A percentile compares a stretch with the other conserved stretches of the same genome.
phyloP scores from a whole-genome alignment of 2,888 invertebrate species.

The Hololepta plana region DNA sequence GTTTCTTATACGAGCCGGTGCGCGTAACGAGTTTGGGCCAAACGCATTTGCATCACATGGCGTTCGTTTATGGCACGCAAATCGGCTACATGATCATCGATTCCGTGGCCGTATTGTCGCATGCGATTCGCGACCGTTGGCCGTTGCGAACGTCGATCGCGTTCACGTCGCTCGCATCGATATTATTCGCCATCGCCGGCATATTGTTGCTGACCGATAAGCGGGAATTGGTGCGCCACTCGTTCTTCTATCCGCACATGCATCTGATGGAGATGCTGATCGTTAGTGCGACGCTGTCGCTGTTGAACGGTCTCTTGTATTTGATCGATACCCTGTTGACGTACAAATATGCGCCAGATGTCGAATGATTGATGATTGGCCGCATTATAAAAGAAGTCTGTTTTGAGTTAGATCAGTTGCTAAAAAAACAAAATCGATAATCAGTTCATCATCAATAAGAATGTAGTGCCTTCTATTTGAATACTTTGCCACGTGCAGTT shows the following conservation, averaged over 20 bases:
- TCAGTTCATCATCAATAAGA: too few relatives aligned
- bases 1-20: slow-evolving; percentile 44
- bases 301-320: slow-evolving; percentile 40
- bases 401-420: too few relatives aligned
- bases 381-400: too few relatives aligned
- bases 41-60: slow-evolving; percentile 38
- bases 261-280: slow-evolving; percentile 45
- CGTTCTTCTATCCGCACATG: slow-evolving; percentile 39
- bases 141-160: slow-evolving; percentile 45
- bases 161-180: slow-evolving; percentile 40
- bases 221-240: slow-evolving; percentile 26
- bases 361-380: too few relatives aligned
- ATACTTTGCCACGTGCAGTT: too few relatives aligned
- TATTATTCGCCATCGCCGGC: slow-evolving; percentile 45
- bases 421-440: too few relatives aligned
- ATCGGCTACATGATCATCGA: slow-evolving; percentile 49
- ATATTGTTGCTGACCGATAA: slow-evolving; percentile 37
- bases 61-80: slow-evolving; percentile 46
- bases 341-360: slow-evolving; percentile 34
- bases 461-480: too few relatives aligned
- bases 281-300: slow-evolving; percentile 42
- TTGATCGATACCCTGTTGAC: slow-evolving; percentile 42
- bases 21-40: slow-evolving; percentile 34
- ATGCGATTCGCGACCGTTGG: slow-evolving; percentile 39
- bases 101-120: slow-evolving; percentile 37